phyloP scores from a whole-genome alignment of 2,113 vertebrate species.

The Salminus brasiliensis region DNA sequence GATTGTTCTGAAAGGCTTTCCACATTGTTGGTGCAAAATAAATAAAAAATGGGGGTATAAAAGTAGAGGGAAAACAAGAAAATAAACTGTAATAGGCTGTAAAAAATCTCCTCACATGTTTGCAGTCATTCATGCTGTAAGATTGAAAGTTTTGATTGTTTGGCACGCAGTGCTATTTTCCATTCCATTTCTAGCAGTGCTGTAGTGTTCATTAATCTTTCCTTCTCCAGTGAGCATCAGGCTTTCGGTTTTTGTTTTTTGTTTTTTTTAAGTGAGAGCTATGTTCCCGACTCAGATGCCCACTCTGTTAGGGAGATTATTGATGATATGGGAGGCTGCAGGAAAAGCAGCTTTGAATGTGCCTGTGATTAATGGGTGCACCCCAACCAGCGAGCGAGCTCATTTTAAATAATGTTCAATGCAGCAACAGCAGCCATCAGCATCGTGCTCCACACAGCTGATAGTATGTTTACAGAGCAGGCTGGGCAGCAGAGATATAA shows the following conservation, averaged over 20 bases:
- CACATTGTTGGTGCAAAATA: not conserved
- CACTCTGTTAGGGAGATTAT: conserved; percentile 45
- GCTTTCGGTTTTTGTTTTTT: conserved; percentile 19
- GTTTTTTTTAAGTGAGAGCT: conserved; percentile 21
- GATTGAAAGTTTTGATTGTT: conserved; percentile 15
- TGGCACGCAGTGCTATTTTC: conserved; percentile 31
- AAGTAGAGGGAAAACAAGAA: not conserved
- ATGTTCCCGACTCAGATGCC: conserved; percentile 47
- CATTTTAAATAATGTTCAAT: conserved; percentile 47
- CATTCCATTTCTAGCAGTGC: conserved; percentile 21
- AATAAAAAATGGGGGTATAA: not conserved
- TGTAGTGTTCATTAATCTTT: conserved; percentile 41
- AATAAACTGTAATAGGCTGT: not conserved
- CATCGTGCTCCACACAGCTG: conserved; percentile 2
- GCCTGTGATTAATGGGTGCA: conserved; percentile 51
- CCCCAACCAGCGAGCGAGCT: conserved; percentile 33
- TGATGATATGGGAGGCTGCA: conserved; percentile 32
- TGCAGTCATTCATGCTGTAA: conserved; percentile 7
- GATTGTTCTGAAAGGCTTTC: too few relatives aligned
- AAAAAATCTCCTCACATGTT: not conserved
- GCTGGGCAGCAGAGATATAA: conserved; percentile 27
- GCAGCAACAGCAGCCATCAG: conserved; percentile 22
- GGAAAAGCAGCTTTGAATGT: conserved; percentile 25
- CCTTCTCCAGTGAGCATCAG: conserved; percentile 8
- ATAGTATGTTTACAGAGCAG: conserved; percentile 23